Base-by-base conservation (phyloP, 2,888 invertebrate genomes). In the Stegana nigrithorax region DNA sequence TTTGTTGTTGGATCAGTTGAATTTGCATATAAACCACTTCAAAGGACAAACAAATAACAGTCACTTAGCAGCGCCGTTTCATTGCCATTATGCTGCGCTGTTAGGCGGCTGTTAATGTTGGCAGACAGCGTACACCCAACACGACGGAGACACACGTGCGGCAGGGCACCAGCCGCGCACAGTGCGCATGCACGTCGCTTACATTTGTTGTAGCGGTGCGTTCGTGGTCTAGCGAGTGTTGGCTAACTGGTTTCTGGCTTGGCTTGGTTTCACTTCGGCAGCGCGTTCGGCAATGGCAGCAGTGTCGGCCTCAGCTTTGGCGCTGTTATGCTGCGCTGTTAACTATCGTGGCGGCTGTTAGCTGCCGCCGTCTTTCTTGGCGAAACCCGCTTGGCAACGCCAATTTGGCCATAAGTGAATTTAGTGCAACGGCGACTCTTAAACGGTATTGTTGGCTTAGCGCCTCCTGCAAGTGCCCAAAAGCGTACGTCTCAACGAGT, bases 371-470 rank as follows among this genome's bases (percentile, higher is more conserved):
- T 42, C 14, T 42, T 42, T 59, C 55, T 50, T 45, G 21, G 25
- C 66, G n/a, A n/a, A n/a, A n/a, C n/a, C n/a, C 64, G 62, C 71
- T 70, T 66, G 62, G 65, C 68, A 66, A 64, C 68, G 67, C 61
- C 63, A 58, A 63, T 77, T 80, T 80, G 78, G 75, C 69, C 70
- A 73, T 70, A 72, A 72, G 67, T 71, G 71, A 73, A 81, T 76
- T 84, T 82, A 84, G 84, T 84, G 82, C 82, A 84, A 80, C 82
- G 83, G 78, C 83, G 80, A 80, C 85, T 84, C 80, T 84, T 81
- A 84, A 82, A 81, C 80, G 80, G 81, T 81, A 82, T 82, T 80
- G 85, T 83, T 83, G 81, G 77, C 69, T 75, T 70, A 72, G 69
- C 83, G 81, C 78, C 68, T 58, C 36, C 3, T 21, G 50, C 25